Conservation (phyloP, 2,113 vertebrate species). For the Ageneiosus marmoratus region DNA sequence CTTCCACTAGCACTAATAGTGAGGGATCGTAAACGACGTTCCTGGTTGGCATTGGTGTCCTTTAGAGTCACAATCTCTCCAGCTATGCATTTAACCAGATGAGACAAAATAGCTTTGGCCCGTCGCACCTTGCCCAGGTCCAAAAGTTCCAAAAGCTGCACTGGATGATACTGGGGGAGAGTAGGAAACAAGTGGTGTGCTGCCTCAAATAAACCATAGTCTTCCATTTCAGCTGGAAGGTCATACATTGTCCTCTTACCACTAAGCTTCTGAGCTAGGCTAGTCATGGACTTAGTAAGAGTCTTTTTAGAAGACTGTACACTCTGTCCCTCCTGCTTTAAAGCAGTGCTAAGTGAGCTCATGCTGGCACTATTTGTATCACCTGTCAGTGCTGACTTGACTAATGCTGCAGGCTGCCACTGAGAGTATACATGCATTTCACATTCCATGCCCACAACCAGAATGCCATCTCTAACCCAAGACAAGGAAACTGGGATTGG, state of each 20-base stretch:
- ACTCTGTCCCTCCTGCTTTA: constrained; percentile 77
- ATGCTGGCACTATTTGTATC: constrained; percentile 77
- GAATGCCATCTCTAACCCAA: constrained; percentile 96
- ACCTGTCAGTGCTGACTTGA: constrained; percentile 64
- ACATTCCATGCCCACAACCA: constrained; percentile 97
- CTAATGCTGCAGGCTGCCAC: constrained; percentile 83
- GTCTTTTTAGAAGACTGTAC: constrained; percentile 77
- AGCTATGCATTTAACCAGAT: constrained; percentile 96
- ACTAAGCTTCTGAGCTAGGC: constrained; percentile 94
- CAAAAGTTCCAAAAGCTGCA: constrained; percentile 95
- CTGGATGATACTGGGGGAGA: constrained; percentile 95
- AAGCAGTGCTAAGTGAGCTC: constrained; percentile 78
- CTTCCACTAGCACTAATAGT: constrained; percentile 93
- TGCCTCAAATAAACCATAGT: constrained; percentile 95
- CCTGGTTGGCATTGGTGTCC: constrained; percentile 76
- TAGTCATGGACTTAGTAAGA: constrained; percentile 90
- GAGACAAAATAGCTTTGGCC: constrained; percentile 94
- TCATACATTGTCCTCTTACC: constrained; percentile 86
- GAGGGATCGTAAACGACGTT: constrained; percentile 84
- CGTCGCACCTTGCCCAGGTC: constrained; percentile 92
- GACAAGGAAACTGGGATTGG: constrained; percentile 93
- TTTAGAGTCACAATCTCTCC: constrained; percentile 90
- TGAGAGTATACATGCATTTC: constrained; percentile 99
- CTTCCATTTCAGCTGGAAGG: constrained; percentile 86
- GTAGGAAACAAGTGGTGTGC: constrained; percentile 91